Evolutionary conservation across 2,888 invertebrate species (phyloP).

Genomic region (Acanthosepion esculentum): DNA sequence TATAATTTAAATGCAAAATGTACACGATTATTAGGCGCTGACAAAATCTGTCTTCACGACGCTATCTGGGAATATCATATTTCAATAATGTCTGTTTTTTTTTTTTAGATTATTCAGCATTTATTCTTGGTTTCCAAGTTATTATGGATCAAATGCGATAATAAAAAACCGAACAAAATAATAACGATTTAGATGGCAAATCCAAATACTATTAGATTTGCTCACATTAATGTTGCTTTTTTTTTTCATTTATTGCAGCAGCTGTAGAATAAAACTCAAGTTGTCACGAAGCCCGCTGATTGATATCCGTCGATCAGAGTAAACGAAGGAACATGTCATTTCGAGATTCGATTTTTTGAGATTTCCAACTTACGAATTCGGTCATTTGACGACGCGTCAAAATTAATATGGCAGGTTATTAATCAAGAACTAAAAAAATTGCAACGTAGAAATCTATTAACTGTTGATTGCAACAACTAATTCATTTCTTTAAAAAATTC

Average conservation of each 20-base stretch:
- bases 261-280: background rate
- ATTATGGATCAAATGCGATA: background rate
- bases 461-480: background rate
- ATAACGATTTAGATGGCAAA: background rate
- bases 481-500: background rate
- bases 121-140: no score
- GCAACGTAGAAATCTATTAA: background rate
- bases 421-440: background rate
- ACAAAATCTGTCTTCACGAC: no score
- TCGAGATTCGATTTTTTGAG: background rate
- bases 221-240: background rate
- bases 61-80: no score
- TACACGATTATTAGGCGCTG: no score
- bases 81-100: no score
- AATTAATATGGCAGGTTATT: background rate
- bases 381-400: background rate
- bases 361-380: background rate
- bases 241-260: background rate
- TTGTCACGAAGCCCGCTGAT: background rate
- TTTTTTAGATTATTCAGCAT: no score
- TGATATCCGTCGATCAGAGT: background rate
- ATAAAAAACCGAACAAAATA: background rate
- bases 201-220: background rate
- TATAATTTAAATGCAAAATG: no score
- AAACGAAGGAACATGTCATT: background rate